phyloP scores from a whole-genome alignment of 2,888 invertebrate genomes.

The Drosophila algonquin region DNA sequence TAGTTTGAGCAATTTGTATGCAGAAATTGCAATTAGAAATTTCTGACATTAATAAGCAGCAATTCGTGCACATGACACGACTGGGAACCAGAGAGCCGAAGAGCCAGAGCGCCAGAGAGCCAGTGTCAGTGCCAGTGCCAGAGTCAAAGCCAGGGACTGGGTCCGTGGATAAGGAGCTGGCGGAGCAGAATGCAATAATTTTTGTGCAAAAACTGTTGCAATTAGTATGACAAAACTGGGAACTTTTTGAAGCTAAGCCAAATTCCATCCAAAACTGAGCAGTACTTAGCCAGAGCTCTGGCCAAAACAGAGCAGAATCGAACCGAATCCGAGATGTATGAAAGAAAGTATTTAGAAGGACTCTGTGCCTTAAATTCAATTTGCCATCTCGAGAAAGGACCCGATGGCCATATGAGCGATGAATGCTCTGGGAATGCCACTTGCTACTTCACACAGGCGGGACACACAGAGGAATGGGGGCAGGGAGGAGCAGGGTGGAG shows the following conservation, averaged over 20 bases:
- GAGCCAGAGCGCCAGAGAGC: neutral
- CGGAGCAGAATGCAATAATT: slow-evolving; percentile 12
- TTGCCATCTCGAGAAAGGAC: slow-evolving; percentile 32
- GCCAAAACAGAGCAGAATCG: neutral
- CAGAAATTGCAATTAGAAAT: slow-evolving; percentile 73
- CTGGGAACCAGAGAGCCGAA: slow-evolving; percentile 13
- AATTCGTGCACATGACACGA: slow-evolving; percentile 73
- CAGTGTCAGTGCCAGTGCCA: neutral
- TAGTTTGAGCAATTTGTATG: slow-evolving; percentile 62
- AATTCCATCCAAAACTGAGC: neutral
- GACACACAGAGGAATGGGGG: neutral
- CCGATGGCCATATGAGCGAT: slow-evolving; percentile 33
- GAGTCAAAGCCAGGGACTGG: neutral
- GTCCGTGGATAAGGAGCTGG: neutral
- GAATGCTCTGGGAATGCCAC: slow-evolving; percentile 5
- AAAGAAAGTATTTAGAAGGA: neutral
- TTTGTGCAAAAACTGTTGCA: slow-evolving; percentile 41
- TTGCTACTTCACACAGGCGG: neutral
- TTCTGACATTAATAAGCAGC: slow-evolving; percentile 76
- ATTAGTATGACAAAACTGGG: slow-evolving; percentile 34
- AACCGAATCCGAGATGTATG: neutral
- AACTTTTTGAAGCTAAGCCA: slow-evolving; percentile 15
- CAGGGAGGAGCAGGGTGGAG: neutral
- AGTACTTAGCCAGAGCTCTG: neutral
- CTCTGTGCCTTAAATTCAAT: slow-evolving; percentile 24